Base-by-base conservation (phyloP, 1,140 invertebrate genomes). In the Drosophila nigromelanica region DNA sequence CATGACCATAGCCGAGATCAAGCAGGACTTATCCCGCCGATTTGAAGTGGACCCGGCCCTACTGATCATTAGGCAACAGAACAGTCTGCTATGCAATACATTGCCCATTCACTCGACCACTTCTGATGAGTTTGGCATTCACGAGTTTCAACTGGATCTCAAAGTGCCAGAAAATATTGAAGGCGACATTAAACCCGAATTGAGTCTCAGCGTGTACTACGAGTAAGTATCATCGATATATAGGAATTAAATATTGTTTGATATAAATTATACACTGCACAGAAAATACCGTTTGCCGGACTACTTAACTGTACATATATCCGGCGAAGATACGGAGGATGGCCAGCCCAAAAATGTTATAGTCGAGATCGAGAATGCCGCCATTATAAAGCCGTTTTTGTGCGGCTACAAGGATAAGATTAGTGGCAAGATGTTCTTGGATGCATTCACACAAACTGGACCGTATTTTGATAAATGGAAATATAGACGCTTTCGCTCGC, bases 401-500 rank as follows among this genome's bases (percentile, higher is more conserved):
- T 94, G 94, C 47, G 94, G 94, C 27, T 95, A 94, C 92, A 79
- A 89, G 30, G 80, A 94, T 63, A 92, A 76, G 55, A 67, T 77
- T 47, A 94, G 92, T 43, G 78, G 73, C 27, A 80, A 92, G 7
- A 91, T 93, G 73, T 95, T 94, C 79, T 85, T 94, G 48, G 93
- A 95, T 79, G 94, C 93, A 15, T 93, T 92, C 59, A 93, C 93
- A 0, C 94, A 95, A 89, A 95, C 94, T 10, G 93, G 93, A 11
- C 94, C 94, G 1, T 79, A 82, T 27, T 80, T 90, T 10, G 86
- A 91, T 21, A 87, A 90, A 50, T 58, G 59, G 24, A 90, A 92
- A 63, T 42, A 72, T 68, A 43, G 90, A 87, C 69, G 89, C 68
- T 80, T 63, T 86, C 40, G 80, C 75, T 48, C 81, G 52, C 61